Evolutionary conservation across 1,140 invertebrate genomes (phyloP).

Genomic region (Drosophila ogumai): DNA sequence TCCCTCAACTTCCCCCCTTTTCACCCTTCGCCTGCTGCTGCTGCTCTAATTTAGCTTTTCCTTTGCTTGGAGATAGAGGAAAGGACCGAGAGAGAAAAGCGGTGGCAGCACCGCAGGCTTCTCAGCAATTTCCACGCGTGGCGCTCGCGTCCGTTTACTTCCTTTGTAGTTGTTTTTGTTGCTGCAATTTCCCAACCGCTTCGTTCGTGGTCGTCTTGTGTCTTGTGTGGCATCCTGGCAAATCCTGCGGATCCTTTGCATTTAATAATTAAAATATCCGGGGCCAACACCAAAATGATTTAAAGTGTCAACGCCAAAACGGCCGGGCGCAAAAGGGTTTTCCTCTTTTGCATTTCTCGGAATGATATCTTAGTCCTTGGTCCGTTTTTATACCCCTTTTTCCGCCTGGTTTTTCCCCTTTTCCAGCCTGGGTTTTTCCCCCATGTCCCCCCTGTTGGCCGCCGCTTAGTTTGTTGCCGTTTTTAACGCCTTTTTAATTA

Average conservation of each 20-base stretch:
- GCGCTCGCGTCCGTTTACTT: slow-evolving; percentile 48
- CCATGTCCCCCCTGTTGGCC: background rate
- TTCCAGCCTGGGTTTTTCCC: background rate
- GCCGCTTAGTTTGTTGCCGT: slow-evolving; percentile 55
- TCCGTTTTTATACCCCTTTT: background rate
- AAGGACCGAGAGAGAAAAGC: slow-evolving; percentile 6
- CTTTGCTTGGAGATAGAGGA: slow-evolving; percentile 38
- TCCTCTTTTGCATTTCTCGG: slow-evolving; percentile 3
- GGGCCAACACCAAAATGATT: slow-evolving; percentile 74
- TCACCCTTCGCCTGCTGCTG: background rate
- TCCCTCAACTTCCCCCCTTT: background rate
- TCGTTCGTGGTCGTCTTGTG: slow-evolving; percentile 7
- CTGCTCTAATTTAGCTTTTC: slow-evolving; percentile 72
- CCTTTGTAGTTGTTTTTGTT: slow-evolving; percentile 23
- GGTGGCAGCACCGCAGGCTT: slow-evolving; percentile 52
- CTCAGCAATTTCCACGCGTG: slow-evolving; percentile 72
- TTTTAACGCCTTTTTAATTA: slow-evolving; percentile 76
- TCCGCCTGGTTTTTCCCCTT: background rate
- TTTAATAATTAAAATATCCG: slow-evolving; percentile 84
- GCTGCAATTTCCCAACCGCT: slow-evolving; percentile 25
- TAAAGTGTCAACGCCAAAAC: slow-evolving; percentile 75
- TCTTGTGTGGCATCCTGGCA: slow-evolving; percentile 27
- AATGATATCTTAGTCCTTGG: slow-evolving; percentile 25
- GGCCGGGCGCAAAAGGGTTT: slow-evolving; percentile 10
- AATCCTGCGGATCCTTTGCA: slow-evolving; percentile 51